Evolutionary conservation across 2,888 invertebrate species (phyloP).

Genomic region (Sphecodes monilicornis): DNA sequence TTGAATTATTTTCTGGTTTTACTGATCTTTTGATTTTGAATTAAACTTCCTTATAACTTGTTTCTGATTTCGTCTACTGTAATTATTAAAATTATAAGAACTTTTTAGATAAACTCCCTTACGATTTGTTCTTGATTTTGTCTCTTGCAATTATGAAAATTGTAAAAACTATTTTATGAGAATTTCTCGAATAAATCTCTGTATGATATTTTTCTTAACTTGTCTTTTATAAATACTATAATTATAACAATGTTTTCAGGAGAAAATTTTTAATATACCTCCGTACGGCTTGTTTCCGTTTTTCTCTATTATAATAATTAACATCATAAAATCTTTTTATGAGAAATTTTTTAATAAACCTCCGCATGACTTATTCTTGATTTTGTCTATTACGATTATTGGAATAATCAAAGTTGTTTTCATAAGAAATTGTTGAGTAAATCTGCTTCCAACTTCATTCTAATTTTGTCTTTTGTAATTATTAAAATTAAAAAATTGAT

Average conservation of each 20-base stretch:
- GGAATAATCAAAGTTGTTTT: too few species aligned
- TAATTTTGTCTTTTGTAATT: too few species aligned
- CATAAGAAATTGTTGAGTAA: too few species aligned
- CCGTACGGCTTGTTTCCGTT: accelerated
- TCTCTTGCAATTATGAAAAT: too few species aligned
- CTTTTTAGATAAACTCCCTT: not conserved
- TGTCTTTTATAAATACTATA: too few species aligned
- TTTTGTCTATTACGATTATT: not conserved
- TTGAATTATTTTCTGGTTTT: too few species aligned
- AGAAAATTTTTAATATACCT: too few species aligned
- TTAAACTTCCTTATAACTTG: not conserved
- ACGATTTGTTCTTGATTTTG: too few species aligned
- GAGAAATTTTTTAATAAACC: not conserved
- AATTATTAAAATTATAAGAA: not conserved
- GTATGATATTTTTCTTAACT: too few species aligned
- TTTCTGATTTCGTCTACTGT: not conserved
- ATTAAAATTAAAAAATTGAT: not conserved
- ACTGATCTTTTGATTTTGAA: not conserved
- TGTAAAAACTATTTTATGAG: not conserved
- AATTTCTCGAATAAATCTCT: too few species aligned
- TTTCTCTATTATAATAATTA: not conserved
- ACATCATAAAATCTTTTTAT: not conserved
- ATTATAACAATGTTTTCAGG: too few species aligned
- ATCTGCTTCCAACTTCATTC: too few species aligned
- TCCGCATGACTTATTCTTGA: not conserved